A percentile compares a stretch with the other conserved stretches of the same genome.
phyloP scores from a whole-genome alignment of 2,888 invertebrate genomes.

The Trachelus tabidus region DNA sequence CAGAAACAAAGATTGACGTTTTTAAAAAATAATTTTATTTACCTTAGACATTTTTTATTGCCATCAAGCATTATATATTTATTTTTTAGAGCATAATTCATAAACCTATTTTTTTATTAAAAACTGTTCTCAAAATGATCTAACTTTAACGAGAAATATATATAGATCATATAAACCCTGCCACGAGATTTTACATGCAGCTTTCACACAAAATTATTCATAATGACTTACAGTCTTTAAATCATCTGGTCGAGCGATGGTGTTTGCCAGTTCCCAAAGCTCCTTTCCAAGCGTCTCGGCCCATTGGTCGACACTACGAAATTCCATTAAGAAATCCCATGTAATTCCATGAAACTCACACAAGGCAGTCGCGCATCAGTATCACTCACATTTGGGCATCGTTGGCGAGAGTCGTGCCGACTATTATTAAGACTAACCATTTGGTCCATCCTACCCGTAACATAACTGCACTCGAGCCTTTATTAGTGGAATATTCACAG shows the following conservation, averaged over 20 bases:
- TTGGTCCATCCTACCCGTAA: slow-evolving; percentile 29
- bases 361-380: neutral
- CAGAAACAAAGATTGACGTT: neutral
- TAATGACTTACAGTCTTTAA: slow-evolving; percentile 76
- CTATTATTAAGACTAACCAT: slow-evolving; percentile 39
- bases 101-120: neutral
- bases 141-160: neutral
- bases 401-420: slow-evolving; percentile 36
- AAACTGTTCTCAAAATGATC: neutral
- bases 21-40: neutral
- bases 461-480: slow-evolving; percentile 23
- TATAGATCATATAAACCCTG: neutral
- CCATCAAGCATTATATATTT: neutral
- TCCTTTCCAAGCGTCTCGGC: slow-evolving; percentile 83
- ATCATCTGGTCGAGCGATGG: slow-evolving; percentile 81
- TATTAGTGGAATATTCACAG: neutral
- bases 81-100: neutral
- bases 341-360: neutral
- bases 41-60: neutral
- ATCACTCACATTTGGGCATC: slow-evolving; percentile 43
- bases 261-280: slow-evolving; percentile 81
- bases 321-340: slow-evolving; percentile 2
- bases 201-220: neutral
- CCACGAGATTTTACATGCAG: neutral
- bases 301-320: slow-evolving; percentile 82